Conservation (phyloP, 2,888 invertebrate species). For the Dimorphilus gyrociliatus region DNA sequence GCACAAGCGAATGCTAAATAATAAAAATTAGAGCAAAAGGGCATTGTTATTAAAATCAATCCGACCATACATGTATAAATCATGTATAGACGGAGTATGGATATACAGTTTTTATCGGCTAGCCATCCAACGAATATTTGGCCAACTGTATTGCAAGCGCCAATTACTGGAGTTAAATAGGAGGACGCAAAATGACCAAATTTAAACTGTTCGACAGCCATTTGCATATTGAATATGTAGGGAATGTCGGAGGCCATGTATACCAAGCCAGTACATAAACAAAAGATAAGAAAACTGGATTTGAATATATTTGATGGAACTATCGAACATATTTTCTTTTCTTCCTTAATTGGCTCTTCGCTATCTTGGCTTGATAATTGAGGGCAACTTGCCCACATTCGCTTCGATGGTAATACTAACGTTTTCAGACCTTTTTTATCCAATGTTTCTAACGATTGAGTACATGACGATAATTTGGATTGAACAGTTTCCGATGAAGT, state of each 20-base stretch:
- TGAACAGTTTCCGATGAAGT: slow-evolving; percentile 12
- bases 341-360: no score
- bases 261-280: slow-evolving; percentile 66
- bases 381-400: no score
- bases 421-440: no score
- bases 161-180: slow-evolving; percentile 60
- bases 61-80: slow-evolving; percentile 48
- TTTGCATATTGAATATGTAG: slow-evolving; percentile 63
- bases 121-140: slow-evolving; percentile 57
- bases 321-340: no score
- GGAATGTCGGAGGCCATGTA: slow-evolving; percentile 82
- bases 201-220: slow-evolving; percentile 11
- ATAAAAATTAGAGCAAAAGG: slow-evolving; percentile 16
- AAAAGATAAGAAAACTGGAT: no score
- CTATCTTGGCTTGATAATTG: no score
- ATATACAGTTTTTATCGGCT: slow-evolving; percentile 65
- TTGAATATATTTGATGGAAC: no score
- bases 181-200: no score
- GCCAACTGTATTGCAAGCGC: slow-evolving; percentile 64
- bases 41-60: slow-evolving; percentile 22
- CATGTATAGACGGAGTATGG: slow-evolving; percentile 65
- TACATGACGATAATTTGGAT: slow-evolving; percentile 1
- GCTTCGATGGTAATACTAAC: no score
- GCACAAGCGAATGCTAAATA: slow-evolving; percentile 15
- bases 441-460: no score